Evolutionary conservation across 2,113 vertebrate species (phyloP), one percentile per base, ranked within the genome.

Genomic region (Scatophagus argus): DNA sequence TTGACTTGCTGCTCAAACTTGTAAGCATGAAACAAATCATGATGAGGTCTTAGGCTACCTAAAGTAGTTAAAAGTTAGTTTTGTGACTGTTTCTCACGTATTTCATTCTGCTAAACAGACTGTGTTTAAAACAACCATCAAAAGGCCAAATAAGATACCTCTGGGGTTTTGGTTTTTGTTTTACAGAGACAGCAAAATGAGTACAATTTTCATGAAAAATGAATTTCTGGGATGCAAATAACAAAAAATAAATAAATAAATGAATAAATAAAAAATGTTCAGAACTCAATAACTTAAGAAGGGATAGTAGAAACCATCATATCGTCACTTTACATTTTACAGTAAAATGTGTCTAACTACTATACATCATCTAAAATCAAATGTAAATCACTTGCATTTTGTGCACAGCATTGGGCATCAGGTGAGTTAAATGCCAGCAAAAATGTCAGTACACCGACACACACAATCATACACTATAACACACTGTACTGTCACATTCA

Each of bases 1-100:
- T 84, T 27, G 17, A 85, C 52, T 61, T n/a, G 19, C 32, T 60
- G 58, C 49, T 60, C 52, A 11, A 58, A 71, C 25, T 58, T 56
- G 39, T 71, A 17, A 31, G 60, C 36, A 67, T n/a, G 13, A 10
- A 61, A 63, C 39, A 58, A 29, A 77, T 69, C n/a, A 44, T 16
- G 8, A 75, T 27, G 23, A 47, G 39, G 27, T 46, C 19, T 16
- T 31, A 36, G 19, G 34, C 41, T 73, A 59, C 8, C 61, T 54
- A 41, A 43, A 4, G 17, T 31, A 59, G 39, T 43, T 54, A 34
- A 21, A 62, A 77, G 31, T 47, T 19, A 38, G 6, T 52, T 69
- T 34, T 17, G 34, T 71, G 11, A 16, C 6, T 67, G 14, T 31
- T 73, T 52, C 8, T n/a, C 17, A 51, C 3, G 55, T 61, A 54